These are phyloP conservation scores for Clanis bilineata DNA, from an alignment of 2,888 invertebrate genomes.

Conservation along the genomic window DNA sequence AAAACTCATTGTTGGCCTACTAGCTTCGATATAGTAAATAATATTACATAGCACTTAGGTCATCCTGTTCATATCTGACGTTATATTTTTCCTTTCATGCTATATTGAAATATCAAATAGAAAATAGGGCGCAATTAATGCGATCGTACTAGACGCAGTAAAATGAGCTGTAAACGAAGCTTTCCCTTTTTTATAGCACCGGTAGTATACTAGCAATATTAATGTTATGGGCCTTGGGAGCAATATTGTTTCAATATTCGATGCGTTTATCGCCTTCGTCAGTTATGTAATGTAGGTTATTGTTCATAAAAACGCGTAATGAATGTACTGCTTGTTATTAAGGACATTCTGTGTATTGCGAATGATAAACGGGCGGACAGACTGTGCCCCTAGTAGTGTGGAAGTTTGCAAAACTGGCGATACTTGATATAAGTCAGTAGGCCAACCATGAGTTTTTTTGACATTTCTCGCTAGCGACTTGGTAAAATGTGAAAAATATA, in stretches of 20 bases:
- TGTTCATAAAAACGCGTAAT: conserved; percentile 15
- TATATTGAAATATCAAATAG: conserved; percentile 50
- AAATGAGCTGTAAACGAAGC: conserved; percentile 55
- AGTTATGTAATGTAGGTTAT: conserved; percentile 21
- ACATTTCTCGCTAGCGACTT: too few species aligned
- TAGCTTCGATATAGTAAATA: too few species aligned
- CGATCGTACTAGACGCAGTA: conserved; percentile 51
- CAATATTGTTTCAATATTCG: conserved; percentile 51
- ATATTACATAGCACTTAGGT: too few species aligned
- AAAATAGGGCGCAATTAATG: conserved; percentile 57
- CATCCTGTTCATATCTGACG: neutral
- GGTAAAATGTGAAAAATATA: too few species aligned
- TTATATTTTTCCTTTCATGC: neutral
- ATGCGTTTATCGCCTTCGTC: conserved; percentile 45
- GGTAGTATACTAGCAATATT: conserved; percentile 52
- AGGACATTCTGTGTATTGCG: neutral
- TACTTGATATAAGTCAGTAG: too few species aligned
- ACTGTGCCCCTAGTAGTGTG: too few species aligned
- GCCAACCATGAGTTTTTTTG: too few species aligned
- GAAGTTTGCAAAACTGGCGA: too few species aligned
- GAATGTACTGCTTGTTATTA: neutral
- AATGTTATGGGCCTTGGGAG: conserved; percentile 46
- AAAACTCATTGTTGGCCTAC: too few species aligned
- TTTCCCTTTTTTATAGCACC: conserved; percentile 44
- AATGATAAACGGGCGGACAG: neutral